These are phyloP conservation scores for Lottia scabra DNA, from an alignment of 2,888 invertebrate species.

Conservation along the genomic window DNA sequence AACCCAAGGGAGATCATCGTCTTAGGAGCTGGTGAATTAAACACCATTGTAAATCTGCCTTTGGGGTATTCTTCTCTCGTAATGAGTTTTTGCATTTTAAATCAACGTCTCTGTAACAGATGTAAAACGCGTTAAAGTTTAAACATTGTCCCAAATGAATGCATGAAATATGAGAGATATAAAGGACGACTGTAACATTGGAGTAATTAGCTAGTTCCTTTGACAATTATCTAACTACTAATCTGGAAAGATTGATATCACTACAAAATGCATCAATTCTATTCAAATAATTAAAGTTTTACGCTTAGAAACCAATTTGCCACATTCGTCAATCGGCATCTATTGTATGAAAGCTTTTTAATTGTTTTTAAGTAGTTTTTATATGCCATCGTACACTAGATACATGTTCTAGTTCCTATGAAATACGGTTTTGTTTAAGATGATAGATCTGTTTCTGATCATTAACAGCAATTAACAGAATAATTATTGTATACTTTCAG, in stretches of 20 bases:
- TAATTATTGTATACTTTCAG: not conserved
- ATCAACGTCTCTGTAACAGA: conserved; percentile 2
- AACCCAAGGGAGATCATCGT: conserved; percentile 4
- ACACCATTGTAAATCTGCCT: conserved; percentile 2
- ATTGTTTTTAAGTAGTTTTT: no score
- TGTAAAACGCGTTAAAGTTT: conserved; percentile 2
- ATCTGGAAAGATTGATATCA: conserved; percentile 3
- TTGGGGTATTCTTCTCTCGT: not conserved
- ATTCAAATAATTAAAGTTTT: not conserved
- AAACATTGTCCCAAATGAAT: conserved; percentile 1
- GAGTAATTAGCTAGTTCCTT: not conserved
- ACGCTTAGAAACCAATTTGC: not conserved
- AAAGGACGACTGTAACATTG: not conserved
- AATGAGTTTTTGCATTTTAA: conserved; percentile 7
- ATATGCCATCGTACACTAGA: no score
- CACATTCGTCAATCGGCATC: not conserved
- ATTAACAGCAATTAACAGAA: no score
- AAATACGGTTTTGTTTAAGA: no score
- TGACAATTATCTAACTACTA: not conserved
- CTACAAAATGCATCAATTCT: not conserved
- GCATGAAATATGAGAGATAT: not conserved
- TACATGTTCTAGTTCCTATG: no score
- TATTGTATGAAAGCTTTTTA: not conserved
- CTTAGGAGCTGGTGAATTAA: conserved; percentile 2
- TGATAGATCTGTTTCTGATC: no score